Conservation (phyloP, 2,888 invertebrate species). For the Andricus curvator region DNA sequence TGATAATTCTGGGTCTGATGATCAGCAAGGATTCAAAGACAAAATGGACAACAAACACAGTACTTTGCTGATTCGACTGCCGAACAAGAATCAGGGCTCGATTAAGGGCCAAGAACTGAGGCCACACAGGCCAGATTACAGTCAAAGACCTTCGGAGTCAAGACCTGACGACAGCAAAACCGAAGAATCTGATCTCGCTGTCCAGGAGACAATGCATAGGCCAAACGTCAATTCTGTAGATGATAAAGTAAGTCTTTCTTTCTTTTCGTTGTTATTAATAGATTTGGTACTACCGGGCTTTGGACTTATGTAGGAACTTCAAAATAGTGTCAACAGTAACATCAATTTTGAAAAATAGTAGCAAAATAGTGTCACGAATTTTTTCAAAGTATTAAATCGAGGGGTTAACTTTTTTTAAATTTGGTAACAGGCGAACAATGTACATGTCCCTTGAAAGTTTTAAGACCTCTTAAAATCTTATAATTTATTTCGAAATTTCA, state of each 20-base stretch:
- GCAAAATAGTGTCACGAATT: too few species aligned
- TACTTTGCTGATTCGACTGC: slow-evolving; percentile 66
- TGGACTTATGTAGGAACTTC: too few species aligned
- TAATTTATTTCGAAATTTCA: too few species aligned
- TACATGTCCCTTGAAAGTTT: too few species aligned
- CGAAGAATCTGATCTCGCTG: slow-evolving; percentile 66
- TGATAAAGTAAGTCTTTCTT: slow-evolving; percentile 63
- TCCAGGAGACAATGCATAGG: slow-evolving; percentile 71
- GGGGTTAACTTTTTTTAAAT: too few species aligned
- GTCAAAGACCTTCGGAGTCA: slow-evolving; percentile 66
- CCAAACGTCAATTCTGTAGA: slow-evolving; percentile 70
- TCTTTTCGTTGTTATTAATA: slow-evolving; percentile 1
- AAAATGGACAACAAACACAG: slow-evolving; percentile 66
- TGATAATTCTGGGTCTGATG: slow-evolving; percentile 45
- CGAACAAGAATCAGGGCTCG: slow-evolving; percentile 68
- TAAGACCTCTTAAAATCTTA: too few species aligned
- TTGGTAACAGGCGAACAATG: too few species aligned
- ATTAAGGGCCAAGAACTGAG: slow-evolving; percentile 59
- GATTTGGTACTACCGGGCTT: not conserved
- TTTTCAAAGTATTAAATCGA: too few species aligned
- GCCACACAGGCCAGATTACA: slow-evolving; percentile 64
- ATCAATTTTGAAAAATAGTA: too few species aligned
- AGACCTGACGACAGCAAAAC: slow-evolving; percentile 67
- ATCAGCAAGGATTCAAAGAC: slow-evolving; percentile 68
- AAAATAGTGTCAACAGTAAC: too few species aligned